Percentiles rank a stretch among this genome's conserved stretches.
Evolutionary conservation across 35 echinoderm and acorn worm species (phyloP).

Genomic region (Lytechinus variegatus): DNA sequence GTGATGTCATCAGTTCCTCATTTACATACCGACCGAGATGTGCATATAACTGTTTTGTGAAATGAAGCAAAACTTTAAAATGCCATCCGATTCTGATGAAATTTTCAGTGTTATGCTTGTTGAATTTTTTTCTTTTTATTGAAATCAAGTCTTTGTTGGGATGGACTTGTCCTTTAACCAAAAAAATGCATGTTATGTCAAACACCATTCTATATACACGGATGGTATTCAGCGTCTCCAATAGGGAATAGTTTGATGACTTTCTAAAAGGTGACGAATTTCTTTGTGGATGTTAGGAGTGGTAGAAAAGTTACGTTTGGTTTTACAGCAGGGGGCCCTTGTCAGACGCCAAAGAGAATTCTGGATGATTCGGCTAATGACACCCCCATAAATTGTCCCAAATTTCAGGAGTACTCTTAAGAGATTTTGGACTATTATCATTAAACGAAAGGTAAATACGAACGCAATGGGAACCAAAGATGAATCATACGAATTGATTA

Average conservation of each 20-base stretch:
- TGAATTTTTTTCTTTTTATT: no score
- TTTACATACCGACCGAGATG: no score
- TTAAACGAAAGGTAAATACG: slow-evolving; percentile 19
- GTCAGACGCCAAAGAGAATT: neutral
- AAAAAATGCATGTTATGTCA: no score
- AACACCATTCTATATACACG: no score
- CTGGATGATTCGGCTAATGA: neutral
- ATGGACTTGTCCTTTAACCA: no score
- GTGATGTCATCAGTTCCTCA: no score
- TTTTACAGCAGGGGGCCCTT: neutral
- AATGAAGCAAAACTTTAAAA: no score
- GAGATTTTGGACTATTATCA: neutral
- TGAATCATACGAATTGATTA: neutral
- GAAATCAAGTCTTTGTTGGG: no score
- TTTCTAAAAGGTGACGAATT: neutral
- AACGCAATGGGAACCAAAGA: neutral
- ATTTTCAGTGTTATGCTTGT: no score
- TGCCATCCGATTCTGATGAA: no score
- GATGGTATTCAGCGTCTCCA: no score
- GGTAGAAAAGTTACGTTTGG: neutral
- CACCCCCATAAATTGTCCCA: neutral
- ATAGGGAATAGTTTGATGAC: neutral
- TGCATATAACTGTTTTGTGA: no score
- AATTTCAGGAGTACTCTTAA: neutral
- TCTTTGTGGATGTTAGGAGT: neutral